Conservation (phyloP, 2,113 vertebrate species). For the Mungos mungo region DNA sequence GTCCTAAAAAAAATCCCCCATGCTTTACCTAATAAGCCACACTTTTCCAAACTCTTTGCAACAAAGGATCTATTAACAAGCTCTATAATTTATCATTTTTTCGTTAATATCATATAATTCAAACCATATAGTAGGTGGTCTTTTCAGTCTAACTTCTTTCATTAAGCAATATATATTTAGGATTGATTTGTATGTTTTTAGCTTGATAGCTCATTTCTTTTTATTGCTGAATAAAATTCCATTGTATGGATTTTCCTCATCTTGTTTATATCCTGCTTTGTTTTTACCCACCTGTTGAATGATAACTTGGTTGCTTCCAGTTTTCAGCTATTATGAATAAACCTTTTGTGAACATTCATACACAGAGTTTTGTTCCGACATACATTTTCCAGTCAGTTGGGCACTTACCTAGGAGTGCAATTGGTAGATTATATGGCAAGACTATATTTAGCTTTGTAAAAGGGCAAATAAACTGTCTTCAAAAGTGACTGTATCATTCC, state of each 20-base stretch:
- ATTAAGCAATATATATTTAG: neutral
- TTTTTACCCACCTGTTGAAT: neutral
- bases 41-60: neutral
- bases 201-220: neutral
- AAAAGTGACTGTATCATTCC: neutral
- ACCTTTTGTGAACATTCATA: neutral
- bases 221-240: neutral
- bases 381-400: neutral
- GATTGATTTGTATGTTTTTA: neutral
- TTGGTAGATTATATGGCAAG: neutral
- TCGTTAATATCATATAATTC: neutral
- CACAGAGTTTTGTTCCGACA: neutral
- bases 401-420: neutral
- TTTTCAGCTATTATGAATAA: slow-evolving; percentile 14
- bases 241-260: neutral
- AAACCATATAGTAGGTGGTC: neutral
- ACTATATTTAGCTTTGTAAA: slow-evolving; percentile 8
- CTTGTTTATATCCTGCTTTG: neutral
- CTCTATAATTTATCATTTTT: neutral
- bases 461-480: neutral
- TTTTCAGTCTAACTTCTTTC: neutral
- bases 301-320: neutral
- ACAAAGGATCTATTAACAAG: neutral
- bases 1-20: neutral
- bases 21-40: neutral